A percentile compares a stretch with the other conserved stretches of the same genome.
phyloP scores from a whole-genome alignment of 1,140 invertebrate species.

The Geopemphigus sp. region DNA sequence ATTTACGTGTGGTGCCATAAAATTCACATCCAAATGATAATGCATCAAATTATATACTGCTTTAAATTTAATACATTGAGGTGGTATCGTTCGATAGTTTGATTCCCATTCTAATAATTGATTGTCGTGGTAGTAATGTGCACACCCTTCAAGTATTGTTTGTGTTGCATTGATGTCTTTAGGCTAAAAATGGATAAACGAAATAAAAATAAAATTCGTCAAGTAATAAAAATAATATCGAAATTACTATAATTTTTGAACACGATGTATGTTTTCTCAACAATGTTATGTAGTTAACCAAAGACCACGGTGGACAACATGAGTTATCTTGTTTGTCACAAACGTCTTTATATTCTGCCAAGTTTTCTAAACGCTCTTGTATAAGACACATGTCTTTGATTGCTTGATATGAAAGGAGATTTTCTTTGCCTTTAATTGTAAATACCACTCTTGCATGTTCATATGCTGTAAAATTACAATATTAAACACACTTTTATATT shows the following conservation, averaged over 20 bases:
- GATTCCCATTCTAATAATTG: slow-evolving; percentile 69
- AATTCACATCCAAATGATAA: slow-evolving; percentile 75
- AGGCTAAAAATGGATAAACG: slow-evolving; percentile 56
- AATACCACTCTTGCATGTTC: slow-evolving; percentile 79
- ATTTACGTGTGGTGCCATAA: slow-evolving; percentile 66
- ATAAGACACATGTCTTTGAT: slow-evolving; percentile 75
- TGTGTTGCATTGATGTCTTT: slow-evolving; percentile 69
- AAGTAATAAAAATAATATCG: slow-evolving; percentile 19
- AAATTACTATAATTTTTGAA: slow-evolving; percentile 67
- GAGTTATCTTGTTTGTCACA: slow-evolving; percentile 62
- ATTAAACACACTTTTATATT: not conserved
- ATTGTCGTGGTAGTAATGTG: slow-evolving; percentile 72
- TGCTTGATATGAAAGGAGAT: slow-evolving; percentile 71
- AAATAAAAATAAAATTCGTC: slow-evolving; percentile 24
- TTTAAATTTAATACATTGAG: slow-evolving; percentile 72
- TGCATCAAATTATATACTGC: slow-evolving; percentile 82
- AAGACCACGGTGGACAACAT: slow-evolving; percentile 86
- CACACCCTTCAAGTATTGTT: slow-evolving; percentile 68
- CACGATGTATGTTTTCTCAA: slow-evolving; percentile 80
- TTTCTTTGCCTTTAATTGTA: slow-evolving; percentile 60
- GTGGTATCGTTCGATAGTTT: slow-evolving; percentile 66
- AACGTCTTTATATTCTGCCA: slow-evolving; percentile 64
- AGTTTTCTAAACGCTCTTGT: slow-evolving; percentile 65
- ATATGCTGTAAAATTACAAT: slow-evolving; percentile 50
- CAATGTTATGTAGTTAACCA: slow-evolving; percentile 85